Base-by-base conservation (phyloP, 2,888 invertebrate species). In the Drosophila leonis region DNA sequence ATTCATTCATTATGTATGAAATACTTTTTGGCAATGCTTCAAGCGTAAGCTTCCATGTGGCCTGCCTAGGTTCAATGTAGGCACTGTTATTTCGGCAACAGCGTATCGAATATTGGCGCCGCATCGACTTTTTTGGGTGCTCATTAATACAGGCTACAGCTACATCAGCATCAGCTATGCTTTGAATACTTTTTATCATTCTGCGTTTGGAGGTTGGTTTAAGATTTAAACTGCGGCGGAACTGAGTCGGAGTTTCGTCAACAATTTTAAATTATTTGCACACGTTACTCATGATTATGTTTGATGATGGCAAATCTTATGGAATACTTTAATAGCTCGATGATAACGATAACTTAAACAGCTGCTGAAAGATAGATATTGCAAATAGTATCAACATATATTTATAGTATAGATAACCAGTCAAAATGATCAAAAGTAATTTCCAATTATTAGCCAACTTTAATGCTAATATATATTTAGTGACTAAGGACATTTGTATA, bases 81-180 rank as follows among this genome's bases (percentile, higher is more conserved):
- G 46, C n/a, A 29, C 1, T 29, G 27, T n/a, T 48, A 29, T 48
- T 48, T 5, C 46, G 24, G 44, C 13, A 24, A 24, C 10, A 13
- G 24, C 7, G n/a, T 48, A 48, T 48, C 29, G 48, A 29, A 10
- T 48, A 27, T 27, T 46, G 46, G 9, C 9, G 27, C 0, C 10
- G n/a, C n/a, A 48, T n/a, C 15, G 6, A 18, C 31, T 49, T 49
- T 49, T 12, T 27, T 1, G 8, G 8, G 3, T 1, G 1, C 24
- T 18, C 12, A 49, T 18, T 49, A 49, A 18, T 49, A 31, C 48
- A 12, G n/a, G 24, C 31, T 49, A n/a, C n/a, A n/a, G 48, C 29
- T 18, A 12, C n/a, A n/a, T n/a, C n/a, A 2, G 48, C 29, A n/a
- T n/a, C 12, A 12, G 31, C 48, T 18, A 1, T 3, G n/a, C 10